Evolutionary conservation across 2,113 vertebrate species (phyloP).

Genomic region (Malurus cyaneus): DNA sequence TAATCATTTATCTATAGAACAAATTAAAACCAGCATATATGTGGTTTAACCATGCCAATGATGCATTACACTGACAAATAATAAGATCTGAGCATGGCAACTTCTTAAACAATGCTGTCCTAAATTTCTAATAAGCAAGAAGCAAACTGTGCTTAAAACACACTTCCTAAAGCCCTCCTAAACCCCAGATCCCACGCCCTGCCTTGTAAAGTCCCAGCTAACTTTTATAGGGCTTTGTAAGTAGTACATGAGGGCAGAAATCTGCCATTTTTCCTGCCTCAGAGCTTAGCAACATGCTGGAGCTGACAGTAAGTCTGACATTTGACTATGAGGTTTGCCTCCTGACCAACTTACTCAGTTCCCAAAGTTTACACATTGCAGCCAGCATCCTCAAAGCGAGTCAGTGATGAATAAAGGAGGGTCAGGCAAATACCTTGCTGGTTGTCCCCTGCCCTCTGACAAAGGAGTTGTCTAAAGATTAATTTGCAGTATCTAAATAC

Average conservation of each 20-base stretch:
- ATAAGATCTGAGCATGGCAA: not conserved
- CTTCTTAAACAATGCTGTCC: not conserved
- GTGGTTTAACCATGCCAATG: not conserved
- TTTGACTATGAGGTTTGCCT: not conserved
- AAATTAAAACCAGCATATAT: not conserved
- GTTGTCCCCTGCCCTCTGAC: not conserved
- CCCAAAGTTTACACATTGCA: not conserved
- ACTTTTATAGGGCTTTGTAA: not conserved
- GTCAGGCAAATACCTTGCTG: not conserved
- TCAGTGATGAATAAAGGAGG: not conserved
- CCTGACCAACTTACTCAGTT: not conserved
- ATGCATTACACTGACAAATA: not conserved
- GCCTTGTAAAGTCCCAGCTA: not conserved
- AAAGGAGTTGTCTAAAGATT: not conserved
- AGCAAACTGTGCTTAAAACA: not conserved
- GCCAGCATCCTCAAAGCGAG: not conserved
- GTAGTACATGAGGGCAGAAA: not conserved
- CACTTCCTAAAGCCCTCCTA: not conserved
- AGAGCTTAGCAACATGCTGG: not conserved
- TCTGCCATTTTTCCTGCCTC: not conserved
- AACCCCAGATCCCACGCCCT: not conserved
- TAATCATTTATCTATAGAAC: not conserved
- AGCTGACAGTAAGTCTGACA: not conserved
- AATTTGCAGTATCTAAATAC: not conserved
- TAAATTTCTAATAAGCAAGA: not conserved